Evolutionary conservation across 2,888 invertebrate genomes (phyloP).

Genomic region (Piscicola geometra): DNA sequence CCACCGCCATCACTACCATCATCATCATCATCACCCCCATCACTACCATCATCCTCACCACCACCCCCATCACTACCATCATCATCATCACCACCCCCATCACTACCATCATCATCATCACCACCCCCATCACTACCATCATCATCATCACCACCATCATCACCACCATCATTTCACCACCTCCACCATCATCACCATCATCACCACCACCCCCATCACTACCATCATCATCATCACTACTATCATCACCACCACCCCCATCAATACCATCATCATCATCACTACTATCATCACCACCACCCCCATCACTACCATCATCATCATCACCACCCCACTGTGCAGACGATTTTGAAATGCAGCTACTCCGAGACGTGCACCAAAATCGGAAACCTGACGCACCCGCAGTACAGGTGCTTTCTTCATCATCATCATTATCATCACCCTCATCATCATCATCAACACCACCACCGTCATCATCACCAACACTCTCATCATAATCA

Average conservation of each 20-base stretch:
- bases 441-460: no score
- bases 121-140: no score
- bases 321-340: neutral
- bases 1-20: no score
- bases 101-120: no score
- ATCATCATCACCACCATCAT: constrained; percentile 1
- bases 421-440: no score
- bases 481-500: no score
- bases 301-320: neutral
- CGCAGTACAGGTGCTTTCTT: neutral
- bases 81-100: no score
- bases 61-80: no score
- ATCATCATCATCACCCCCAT: no score
- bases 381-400: neutral
- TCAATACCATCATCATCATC: neutral
- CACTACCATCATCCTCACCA: no score
- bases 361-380: neutral
- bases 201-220: neutral
- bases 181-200: neutral
- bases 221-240: neutral
- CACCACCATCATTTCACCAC: neutral
- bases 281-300: neutral
- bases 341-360: neutral
- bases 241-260: neutral
- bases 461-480: no score